These are phyloP conservation scores for Dromococcyx pavoninus DNA, from an alignment of 2,797 vertebrate species.

Conservation along the genomic window DNA sequence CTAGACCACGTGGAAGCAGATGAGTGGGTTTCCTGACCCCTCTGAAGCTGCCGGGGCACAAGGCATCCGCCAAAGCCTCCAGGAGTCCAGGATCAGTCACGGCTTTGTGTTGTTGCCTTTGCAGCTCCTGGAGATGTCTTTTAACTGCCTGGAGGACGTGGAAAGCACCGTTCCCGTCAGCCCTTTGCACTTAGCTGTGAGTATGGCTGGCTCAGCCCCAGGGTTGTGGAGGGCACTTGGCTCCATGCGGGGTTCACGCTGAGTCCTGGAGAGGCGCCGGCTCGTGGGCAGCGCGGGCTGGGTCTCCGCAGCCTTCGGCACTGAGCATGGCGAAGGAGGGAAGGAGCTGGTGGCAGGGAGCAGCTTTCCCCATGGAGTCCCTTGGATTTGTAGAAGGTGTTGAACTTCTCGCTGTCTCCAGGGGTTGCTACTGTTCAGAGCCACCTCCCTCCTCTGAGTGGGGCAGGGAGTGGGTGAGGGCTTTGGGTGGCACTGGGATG, in stretches of 20 bases:
- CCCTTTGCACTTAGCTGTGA: slow-evolving; percentile 98
- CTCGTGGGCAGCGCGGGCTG: neutral
- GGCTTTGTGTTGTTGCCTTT: neutral
- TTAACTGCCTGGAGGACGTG: slow-evolving; percentile 97
- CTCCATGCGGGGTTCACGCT: accelerated
- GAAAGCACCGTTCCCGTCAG: slow-evolving; percentile 95
- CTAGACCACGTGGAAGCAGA: neutral
- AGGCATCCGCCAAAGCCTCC: neutral
- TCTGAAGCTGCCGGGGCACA: neutral
- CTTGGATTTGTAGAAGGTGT: neutral
- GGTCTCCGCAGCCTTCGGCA: neutral
- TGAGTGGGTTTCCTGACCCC: neutral
- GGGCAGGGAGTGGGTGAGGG: neutral
- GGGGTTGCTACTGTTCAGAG: neutral
- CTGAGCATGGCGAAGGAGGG: neutral
- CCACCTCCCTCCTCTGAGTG: neutral
- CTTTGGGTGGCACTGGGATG: neutral
- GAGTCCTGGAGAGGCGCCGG: neutral
- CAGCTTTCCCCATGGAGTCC: neutral
- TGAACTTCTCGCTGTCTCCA: neutral
- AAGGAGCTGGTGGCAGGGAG: accelerated
- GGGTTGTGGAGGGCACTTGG: neutral
- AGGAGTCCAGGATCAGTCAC: accelerated
- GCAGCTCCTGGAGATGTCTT: slow-evolving; percentile 97
- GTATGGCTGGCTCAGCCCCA: slow-evolving; percentile 29